These are phyloP conservation scores for Brachystomella parvula DNA, from an alignment of 1,140 invertebrate species.

Conservation along the genomic window DNA sequence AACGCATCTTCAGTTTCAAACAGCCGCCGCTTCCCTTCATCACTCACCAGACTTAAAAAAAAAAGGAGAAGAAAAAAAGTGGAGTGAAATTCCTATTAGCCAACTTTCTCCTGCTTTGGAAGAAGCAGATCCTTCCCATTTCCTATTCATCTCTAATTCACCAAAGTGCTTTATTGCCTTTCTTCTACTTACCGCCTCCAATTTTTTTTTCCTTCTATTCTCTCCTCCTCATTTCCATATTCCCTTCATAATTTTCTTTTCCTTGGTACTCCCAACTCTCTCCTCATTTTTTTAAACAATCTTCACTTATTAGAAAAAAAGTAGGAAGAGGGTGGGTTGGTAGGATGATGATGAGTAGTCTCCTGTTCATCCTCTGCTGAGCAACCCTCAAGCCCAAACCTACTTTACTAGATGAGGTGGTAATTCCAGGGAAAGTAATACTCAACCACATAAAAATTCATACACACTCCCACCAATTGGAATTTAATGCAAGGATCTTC, in stretches of 20 bases:
- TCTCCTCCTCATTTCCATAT: conserved; percentile 17
- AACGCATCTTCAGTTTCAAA: no score
- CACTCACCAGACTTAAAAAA: no score
- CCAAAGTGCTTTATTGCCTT: conserved; percentile 36
- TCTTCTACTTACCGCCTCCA: conserved; percentile 22
- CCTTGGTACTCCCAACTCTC: no score
- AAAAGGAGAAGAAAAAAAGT: no score
- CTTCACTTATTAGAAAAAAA: conserved; percentile 6
- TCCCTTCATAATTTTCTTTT: conserved; percentile 11
- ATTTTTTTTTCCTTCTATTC: no score
- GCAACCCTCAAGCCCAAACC: no score
- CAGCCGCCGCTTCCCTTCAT: no score
- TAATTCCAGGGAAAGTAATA: conserved; percentile 1
- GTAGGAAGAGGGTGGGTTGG: background rate
- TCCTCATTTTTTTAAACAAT: background rate
- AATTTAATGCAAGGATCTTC: conserved; percentile 15
- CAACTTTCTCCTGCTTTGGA: background rate
- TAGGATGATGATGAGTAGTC: background rate
- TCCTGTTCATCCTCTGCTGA: conserved; percentile 5
- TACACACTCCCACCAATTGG: conserved; percentile 7
- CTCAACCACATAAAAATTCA: conserved; percentile 1
- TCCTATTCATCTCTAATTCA: conserved; percentile 29
- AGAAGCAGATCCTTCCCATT: background rate
- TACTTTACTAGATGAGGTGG: conserved; percentile 23
- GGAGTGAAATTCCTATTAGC: background rate